Conservation (phyloP, 2,797 vertebrate species). For the Melanotaenia boesemani region DNA sequence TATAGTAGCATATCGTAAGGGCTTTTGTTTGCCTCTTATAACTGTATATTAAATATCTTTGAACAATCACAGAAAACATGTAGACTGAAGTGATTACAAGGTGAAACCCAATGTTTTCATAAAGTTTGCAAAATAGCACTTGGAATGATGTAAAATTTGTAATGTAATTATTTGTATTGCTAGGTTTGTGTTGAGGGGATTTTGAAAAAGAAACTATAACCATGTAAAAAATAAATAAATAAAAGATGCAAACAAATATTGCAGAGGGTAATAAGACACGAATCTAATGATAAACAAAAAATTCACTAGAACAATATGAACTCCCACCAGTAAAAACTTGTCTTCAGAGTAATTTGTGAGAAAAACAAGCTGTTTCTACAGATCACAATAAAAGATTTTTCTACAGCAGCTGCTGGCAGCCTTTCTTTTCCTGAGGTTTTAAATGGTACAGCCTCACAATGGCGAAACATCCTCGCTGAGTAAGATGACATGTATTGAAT, state of each 20-base stretch:
- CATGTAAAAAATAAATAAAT: no score
- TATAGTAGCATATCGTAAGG: not conserved
- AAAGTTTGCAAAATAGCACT: not conserved
- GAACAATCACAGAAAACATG: no score
- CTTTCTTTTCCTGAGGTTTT: not conserved
- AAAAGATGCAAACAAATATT: not conserved
- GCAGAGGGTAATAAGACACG: not conserved
- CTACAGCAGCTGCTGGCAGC: not conserved
- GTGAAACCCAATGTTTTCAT: no score
- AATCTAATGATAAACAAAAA: not conserved
- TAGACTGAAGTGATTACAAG: no score
- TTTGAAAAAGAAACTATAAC: no score
- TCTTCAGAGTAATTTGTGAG: constrained; percentile 3
- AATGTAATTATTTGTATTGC: not conserved
- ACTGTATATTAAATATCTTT: no score
- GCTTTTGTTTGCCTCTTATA: not conserved
- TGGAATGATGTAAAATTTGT: not conserved
- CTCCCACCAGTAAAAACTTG: not conserved
- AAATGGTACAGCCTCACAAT: constrained; percentile 15
- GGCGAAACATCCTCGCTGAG: constrained; percentile 21
- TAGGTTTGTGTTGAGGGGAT: not conserved
- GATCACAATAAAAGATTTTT: not conserved
- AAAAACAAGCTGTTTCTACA: not conserved
- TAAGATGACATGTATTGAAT: constrained; percentile 29
- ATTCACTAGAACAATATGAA: not conserved